These are phyloP conservation scores for Aix galericulata DNA, from an alignment of 2,113 vertebrate genomes.

Conservation along the genomic window DNA sequence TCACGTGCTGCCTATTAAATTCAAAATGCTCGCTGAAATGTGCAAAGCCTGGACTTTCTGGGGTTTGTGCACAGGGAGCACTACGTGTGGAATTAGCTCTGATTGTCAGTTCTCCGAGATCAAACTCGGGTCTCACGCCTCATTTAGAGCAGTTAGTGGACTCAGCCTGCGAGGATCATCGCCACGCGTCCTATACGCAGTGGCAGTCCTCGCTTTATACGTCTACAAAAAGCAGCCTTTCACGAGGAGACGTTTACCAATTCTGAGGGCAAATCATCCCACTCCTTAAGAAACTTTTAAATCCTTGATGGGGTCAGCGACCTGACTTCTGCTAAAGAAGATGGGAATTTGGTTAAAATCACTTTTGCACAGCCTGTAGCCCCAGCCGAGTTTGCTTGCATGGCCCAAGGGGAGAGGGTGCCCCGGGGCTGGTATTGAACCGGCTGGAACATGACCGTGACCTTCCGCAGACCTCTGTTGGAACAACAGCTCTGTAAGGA, in stretches of 20 bases:
- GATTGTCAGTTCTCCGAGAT: neutral
- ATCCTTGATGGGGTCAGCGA: neutral
- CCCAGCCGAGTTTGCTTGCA: neutral
- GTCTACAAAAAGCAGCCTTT: neutral
- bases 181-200: neutral
- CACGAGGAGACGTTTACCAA: neutral
- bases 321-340: neutral
- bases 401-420: neutral
- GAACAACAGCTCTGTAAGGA: neutral
- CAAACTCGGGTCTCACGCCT: neutral
- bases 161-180: neutral
- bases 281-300: neutral
- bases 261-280: neutral
- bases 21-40: constrained; percentile 2
- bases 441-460: neutral
- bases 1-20: constrained; percentile 23
- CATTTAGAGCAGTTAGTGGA: constrained; percentile 13
- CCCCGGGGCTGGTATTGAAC: neutral
- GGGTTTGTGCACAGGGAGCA: neutral
- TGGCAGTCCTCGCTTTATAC: neutral
- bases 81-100: neutral
- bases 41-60: constrained; percentile 2
- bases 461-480: neutral
- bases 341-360: neutral
- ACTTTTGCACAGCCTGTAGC: rapidly evolving